Evolutionary conservation across 2,797 vertebrate species (phyloP).

Genomic region (Oreochromis grahami): DNA sequence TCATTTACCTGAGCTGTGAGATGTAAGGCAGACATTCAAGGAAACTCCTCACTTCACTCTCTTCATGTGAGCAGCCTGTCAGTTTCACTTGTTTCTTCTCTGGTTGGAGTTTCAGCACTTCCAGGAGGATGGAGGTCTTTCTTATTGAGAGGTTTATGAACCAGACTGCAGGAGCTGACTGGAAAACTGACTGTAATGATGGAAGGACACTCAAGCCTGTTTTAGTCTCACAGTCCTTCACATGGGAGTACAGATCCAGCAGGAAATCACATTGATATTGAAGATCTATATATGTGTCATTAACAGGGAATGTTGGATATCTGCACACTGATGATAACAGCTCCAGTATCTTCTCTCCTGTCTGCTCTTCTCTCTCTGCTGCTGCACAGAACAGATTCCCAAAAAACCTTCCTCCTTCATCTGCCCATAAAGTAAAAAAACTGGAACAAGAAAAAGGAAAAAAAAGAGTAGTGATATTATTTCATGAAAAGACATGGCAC

Average conservation of each 20-base stretch:
- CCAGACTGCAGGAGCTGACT: neutral
- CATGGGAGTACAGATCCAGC: neutral
- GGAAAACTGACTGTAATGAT: neutral
- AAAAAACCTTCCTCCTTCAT: neutral
- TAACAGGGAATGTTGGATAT: fast-evolving
- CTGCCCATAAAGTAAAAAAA: neutral
- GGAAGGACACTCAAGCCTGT: neutral
- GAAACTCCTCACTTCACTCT: neutral
- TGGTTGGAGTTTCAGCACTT: neutral
- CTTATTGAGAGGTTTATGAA: fast-evolving
- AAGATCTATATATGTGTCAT: neutral
- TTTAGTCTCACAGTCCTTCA: fast-evolving
- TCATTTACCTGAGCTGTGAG: neutral
- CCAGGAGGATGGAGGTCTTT: neutral
- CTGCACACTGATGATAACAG: neutral
- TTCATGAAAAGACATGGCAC: neutral
- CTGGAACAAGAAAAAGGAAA: neutral
- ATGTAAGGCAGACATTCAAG: fast-evolving
- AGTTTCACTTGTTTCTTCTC: fast-evolving
- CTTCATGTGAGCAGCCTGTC: neutral
- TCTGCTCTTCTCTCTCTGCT: neutral
- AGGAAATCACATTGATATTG: neutral
- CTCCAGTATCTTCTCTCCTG: neutral
- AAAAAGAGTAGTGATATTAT: neutral
- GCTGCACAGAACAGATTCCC: neutral